These are phyloP conservation scores for Siphamia tubifer DNA, from an alignment of 2,113 vertebrate genomes.

Conservation along the genomic window DNA sequence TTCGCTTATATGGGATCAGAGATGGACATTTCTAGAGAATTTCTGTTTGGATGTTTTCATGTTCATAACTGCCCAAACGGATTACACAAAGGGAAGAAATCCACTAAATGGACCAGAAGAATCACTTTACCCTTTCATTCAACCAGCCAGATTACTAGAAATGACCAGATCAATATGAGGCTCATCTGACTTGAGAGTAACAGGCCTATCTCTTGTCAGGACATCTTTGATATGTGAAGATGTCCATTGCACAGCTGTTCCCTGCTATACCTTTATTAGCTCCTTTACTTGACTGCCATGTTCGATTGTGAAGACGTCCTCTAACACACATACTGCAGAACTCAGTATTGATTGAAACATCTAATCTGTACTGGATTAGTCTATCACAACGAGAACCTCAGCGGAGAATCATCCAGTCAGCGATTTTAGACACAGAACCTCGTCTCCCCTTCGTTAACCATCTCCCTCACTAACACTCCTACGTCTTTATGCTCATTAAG, in stretches of 20 bases:
- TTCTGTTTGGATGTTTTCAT: too few relatives aligned
- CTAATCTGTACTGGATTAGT: slow-evolving; percentile 43
- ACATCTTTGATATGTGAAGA: slow-evolving; percentile 4
- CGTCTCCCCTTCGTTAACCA: slow-evolving; percentile 7
- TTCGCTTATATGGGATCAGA: too few relatives aligned
- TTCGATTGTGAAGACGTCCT: slow-evolving; percentile 43
- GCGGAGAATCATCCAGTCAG: slow-evolving; percentile 4
- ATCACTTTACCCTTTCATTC: background rate
- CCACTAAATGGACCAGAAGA: background rate
- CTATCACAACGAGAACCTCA: background rate
- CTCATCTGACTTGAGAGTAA: background rate
- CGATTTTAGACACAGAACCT: background rate
- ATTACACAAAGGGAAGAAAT: too few relatives aligned
- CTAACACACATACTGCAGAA: slow-evolving; percentile 36
- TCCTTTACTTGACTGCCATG: slow-evolving; percentile 20
- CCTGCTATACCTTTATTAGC: slow-evolving; percentile 7
- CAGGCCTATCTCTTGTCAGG: background rate
- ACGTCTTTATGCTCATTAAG: background rate
- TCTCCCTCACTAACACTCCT: background rate
- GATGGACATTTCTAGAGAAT: too few relatives aligned
- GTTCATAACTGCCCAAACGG: too few relatives aligned
- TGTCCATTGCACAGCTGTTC: background rate
- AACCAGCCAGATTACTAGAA: background rate
- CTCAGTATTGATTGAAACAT: slow-evolving; percentile 41
- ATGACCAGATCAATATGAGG: background rate